Evolutionary conservation across 1,140 invertebrate species (phyloP).

Genomic region (Arctopsyche grandis): DNA sequence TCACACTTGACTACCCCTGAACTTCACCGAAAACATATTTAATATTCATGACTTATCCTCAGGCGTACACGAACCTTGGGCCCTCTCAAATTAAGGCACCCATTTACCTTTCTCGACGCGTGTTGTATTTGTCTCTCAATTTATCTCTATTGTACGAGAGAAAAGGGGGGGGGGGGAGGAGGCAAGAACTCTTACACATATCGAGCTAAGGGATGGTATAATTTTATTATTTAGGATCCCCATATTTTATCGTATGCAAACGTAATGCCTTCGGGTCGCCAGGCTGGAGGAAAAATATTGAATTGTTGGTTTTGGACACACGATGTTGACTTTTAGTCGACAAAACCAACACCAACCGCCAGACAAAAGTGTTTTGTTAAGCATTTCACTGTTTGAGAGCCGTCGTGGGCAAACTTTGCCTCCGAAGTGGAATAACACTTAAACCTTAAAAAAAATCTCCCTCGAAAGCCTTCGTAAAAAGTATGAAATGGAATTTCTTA

Average conservation of each 20-base stretch:
- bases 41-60: conserved; percentile 44
- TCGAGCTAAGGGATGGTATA: too few species aligned
- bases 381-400: background rate
- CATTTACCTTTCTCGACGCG: conserved; percentile 29
- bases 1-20: conserved; percentile 29
- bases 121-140: conserved; percentile 15
- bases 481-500: background rate
- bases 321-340: conserved; percentile 31
- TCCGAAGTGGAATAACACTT: conserved; percentile 22
- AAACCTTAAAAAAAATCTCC: background rate
- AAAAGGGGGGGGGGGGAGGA: too few species aligned
- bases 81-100: conserved; percentile 37
- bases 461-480: background rate
- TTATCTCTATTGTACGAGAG: background rate
- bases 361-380: conserved; percentile 26
- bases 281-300: background rate
- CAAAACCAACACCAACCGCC: conserved; percentile 26
- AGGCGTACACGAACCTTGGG: conserved; percentile 37
- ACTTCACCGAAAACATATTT: conserved; percentile 42
- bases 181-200: too few species aligned
- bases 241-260: conserved; percentile 3
- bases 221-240: background rate
- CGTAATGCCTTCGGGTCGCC: background rate
- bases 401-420: conserved; percentile 21
- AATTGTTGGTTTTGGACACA: conserved; percentile 19